Conservation (phyloP, 2,113 vertebrate species). For the Malaclemys terrapin region DNA sequence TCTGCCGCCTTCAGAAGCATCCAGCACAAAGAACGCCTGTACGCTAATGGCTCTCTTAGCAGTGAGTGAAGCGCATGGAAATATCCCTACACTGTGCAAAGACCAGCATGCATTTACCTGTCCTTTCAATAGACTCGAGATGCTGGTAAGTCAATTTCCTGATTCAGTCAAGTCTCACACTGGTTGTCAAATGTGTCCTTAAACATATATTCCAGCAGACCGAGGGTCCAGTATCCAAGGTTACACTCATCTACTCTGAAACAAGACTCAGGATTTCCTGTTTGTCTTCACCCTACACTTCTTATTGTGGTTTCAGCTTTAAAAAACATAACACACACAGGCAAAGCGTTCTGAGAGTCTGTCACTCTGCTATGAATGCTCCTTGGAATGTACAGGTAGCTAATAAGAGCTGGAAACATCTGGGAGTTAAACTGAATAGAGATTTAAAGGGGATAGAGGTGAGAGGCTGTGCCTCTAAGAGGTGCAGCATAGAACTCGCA, state of each 20-base stretch:
- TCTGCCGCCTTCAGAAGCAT: neutral
- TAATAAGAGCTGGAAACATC: neutral
- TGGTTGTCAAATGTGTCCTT: slow-evolving; percentile 11
- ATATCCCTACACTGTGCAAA: slow-evolving; percentile 46
- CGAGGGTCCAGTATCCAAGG: neutral
- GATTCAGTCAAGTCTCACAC: slow-evolving; percentile 12
- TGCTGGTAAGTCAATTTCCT: slow-evolving; percentile 58
- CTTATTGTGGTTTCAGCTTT: neutral
- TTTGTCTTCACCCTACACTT: neutral
- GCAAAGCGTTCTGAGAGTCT: neutral
- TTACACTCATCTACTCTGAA: neutral
- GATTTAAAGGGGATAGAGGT: neutral
- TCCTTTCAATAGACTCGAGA: slow-evolving; percentile 41
- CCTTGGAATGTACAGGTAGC: neutral
- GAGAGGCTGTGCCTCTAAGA: neutral
- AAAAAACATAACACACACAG: neutral
- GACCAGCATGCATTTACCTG: slow-evolving; percentile 3
- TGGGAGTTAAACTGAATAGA: neutral
- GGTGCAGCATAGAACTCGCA: accelerated
- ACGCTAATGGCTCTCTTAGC: slow-evolving; percentile 4
- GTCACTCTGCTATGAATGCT: neutral
- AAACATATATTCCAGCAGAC: neutral
- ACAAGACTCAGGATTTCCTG: neutral
- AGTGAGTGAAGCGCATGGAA: neutral
- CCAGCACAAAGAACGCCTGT: slow-evolving; percentile 14